Conservation (phyloP, 2,888 invertebrate genomes). For the Hirtodrosophila alboralis region DNA sequence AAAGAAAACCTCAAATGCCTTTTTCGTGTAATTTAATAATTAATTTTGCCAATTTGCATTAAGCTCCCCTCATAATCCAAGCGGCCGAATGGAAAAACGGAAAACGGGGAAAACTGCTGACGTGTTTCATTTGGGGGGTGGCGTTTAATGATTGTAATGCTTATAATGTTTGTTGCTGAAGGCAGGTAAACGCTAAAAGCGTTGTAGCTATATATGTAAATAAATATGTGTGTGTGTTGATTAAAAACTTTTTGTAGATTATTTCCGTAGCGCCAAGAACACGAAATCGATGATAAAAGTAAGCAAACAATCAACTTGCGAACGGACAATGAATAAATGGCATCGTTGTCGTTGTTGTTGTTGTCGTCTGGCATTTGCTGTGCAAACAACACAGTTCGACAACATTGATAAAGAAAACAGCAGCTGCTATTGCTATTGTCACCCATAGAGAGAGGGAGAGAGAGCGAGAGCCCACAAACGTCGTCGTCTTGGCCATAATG, state of each 20-base stretch:
- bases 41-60: conserved; percentile 78
- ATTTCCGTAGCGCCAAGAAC: conserved; percentile 56
- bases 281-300: conserved; percentile 77
- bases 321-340: conserved; percentile 54
- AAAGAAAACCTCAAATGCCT: conserved; percentile 61
- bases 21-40: conserved; percentile 77
- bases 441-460: conserved; percentile 11
- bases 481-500: conserved; percentile 31
- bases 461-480: no score
- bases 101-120: conserved; percentile 41
- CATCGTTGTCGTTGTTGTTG: conserved; percentile 18
- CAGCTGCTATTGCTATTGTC: conserved; percentile 31
- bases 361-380: conserved; percentile 48
- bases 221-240: conserved; percentile 50
- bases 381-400: conserved; percentile 50
- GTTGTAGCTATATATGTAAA: conserved; percentile 1
- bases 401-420: conserved; percentile 53
- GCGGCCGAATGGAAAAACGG: conserved; percentile 13
- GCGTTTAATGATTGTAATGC: conserved; percentile 44
- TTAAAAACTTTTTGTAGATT: conserved; percentile 76
- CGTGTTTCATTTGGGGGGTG: conserved; percentile 24
- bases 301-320: conserved; percentile 73
- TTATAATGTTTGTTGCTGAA: conserved; percentile 13
- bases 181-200: conserved; percentile 27
- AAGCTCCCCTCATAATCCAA: conserved; percentile 54